Evolutionary conservation across 1,140 invertebrate species (phyloP).

Genomic region (Pseudomyrmex gracilis): DNA sequence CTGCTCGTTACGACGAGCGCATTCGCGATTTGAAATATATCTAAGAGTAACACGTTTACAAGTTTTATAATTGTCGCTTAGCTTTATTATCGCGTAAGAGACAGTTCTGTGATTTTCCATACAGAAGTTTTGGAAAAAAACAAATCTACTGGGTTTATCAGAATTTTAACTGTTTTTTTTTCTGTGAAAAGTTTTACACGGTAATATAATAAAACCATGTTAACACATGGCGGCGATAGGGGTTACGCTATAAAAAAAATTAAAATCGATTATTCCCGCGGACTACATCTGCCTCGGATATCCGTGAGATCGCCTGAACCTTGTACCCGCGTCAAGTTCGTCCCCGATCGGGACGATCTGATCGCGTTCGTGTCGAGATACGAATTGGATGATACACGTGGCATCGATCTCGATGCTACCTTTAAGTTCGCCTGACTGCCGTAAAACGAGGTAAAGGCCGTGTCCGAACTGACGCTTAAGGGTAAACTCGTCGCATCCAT

Average conservation of each 20-base stretch:
- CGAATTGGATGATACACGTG: conserved; percentile 72
- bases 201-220: neutral
- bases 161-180: too few relatives aligned
- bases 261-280: conserved; percentile 9
- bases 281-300: conserved; percentile 43
- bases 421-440: conserved; percentile 84
- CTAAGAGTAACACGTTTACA: too few relatives aligned
- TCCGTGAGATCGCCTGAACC: conserved; percentile 40
- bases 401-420: conserved; percentile 70
- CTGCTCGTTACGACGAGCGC: neutral
- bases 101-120: neutral
- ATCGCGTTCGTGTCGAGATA: conserved; percentile 67
- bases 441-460: conserved; percentile 90
- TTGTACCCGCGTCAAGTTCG: conserved; percentile 32
- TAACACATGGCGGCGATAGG: neutral
- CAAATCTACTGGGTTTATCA: neutral
- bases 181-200: neutral
- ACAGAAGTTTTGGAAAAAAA: conserved; percentile 21
- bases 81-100: neutral
- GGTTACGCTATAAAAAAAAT: conserved; percentile 5
- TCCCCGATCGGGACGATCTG: conserved; percentile 69
- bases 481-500: conserved; percentile 81
- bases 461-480: conserved; percentile 87
- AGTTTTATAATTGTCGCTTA: conserved; percentile 8
- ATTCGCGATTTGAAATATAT: neutral